Base-by-base conservation (phyloP, 2,888 invertebrate species). In the Drosophila tanythrix region DNA sequence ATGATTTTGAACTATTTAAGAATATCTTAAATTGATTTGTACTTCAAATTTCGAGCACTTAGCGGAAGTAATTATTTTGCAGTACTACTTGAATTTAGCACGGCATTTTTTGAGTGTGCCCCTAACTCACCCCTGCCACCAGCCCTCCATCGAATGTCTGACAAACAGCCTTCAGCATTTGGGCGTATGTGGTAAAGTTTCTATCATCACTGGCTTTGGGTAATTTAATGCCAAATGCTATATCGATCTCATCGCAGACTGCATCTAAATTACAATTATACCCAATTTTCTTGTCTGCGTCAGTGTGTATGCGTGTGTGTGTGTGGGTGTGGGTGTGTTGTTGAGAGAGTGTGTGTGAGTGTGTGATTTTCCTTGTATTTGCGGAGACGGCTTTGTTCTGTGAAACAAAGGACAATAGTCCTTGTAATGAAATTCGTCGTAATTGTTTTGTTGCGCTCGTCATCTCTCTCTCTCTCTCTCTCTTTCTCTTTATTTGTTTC, bases 241-340 rank as follows among this genome's bases (percentile, higher is more conserved):
- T 85, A 88, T 80, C 76, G 76, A 88, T 73, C 75, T 70, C 40
- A 33, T 29, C 59, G 43, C 61, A 56, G 69, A 63, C 81, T 81
- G 84, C 79, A 77, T 74, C 87, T 77, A 79, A 78, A 89, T 87
- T 87, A 83, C 89, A 85, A 87, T 88, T 88, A 88, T 68, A 74
- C 63, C 74, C 70, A 76, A 74, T 79, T 81, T 75, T 57, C 27
- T 61, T 61, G 38, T 43, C 55, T 51, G 18, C 56, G n/a, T 50
- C 1, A n/a, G 25, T 48, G 29, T 52, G n/a, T 50, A 25, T 66
- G 27, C 33, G 35, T 57, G 25, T 35, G 10, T 40, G 4, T 48
- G 51, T 35, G n/a, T 52, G 35, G 21, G 21, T 21, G 25, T 48
- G 43, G n/a, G 21, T 18, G 65, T 43, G 4, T 13, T 1, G 21